These are phyloP conservation scores for Scolopax bukidnonensis DNA, from an alignment of 2,797 vertebrate genomes.

Conservation along the genomic window DNA sequence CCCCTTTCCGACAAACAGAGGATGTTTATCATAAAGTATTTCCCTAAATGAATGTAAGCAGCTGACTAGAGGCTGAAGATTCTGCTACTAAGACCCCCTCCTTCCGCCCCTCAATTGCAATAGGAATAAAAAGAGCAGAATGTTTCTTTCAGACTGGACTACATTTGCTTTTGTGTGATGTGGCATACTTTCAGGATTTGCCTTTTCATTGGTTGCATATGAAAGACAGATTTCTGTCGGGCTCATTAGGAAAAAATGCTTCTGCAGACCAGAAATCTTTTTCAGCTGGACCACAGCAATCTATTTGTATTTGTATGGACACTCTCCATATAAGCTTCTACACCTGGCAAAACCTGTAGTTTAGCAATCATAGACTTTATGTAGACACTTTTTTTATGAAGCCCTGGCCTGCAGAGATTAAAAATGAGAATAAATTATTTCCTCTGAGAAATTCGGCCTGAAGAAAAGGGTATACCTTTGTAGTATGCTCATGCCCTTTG, in stretches of 20 bases:
- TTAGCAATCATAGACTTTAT: not conserved
- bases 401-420: not conserved
- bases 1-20: not conserved
- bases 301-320: not conserved
- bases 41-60: not conserved
- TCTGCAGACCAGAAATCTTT: not conserved
- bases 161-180: not conserved
- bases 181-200: not conserved
- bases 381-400: not conserved
- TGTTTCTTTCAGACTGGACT: not conserved
- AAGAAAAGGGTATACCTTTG: not conserved
- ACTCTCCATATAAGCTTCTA: not conserved
- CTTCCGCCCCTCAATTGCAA: not conserved
- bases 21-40: not conserved
- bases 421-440: not conserved
- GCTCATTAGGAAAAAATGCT: not conserved
- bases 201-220: not conserved
- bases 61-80: not conserved
- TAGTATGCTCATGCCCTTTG: not conserved
- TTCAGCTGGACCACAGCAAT: not conserved
- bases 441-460: not conserved
- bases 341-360: not conserved
- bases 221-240: not conserved
- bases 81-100: not conserved
- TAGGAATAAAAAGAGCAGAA: not conserved